Conservation (phyloP, 2,797 vertebrate genomes). For the Leontocebus nigricollis region DNA sequence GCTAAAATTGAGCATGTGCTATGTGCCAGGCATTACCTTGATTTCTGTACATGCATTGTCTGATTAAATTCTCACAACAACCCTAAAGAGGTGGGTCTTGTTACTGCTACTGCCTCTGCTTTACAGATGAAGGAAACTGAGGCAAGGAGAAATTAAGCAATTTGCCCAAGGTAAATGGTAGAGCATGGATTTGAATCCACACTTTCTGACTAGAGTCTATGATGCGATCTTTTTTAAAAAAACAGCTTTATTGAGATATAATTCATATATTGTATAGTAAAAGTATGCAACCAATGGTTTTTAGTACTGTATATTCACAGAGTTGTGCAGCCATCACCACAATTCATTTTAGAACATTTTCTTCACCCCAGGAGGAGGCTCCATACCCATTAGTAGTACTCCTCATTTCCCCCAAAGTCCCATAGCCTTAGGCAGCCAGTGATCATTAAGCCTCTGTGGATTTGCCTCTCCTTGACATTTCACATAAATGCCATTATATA, state of each 20-base stretch:
- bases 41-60: neutral
- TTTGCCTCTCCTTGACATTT: neutral
- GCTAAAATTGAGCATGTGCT: neutral
- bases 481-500: neutral
- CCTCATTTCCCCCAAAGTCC: too few species aligned
- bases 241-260: neutral
- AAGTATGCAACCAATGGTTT: neutral
- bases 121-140: neutral
- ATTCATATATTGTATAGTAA: neutral
- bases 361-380: neutral
- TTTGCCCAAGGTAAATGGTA: neutral
- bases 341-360: neutral
- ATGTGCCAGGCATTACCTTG: neutral
- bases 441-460: neutral
- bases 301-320: neutral
- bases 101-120: neutral
- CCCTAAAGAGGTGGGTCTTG: neutral
- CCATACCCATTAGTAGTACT: neutral
- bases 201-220: neutral
- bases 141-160: neutral
- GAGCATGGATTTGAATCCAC: neutral
- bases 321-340: neutral
- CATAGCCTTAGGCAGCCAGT: neutral
- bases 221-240: neutral
- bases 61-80: neutral